These are phyloP conservation scores for Dolichoris vasculosae DNA, from an alignment of 1,140 invertebrate species.

Conservation along the genomic window DNA sequence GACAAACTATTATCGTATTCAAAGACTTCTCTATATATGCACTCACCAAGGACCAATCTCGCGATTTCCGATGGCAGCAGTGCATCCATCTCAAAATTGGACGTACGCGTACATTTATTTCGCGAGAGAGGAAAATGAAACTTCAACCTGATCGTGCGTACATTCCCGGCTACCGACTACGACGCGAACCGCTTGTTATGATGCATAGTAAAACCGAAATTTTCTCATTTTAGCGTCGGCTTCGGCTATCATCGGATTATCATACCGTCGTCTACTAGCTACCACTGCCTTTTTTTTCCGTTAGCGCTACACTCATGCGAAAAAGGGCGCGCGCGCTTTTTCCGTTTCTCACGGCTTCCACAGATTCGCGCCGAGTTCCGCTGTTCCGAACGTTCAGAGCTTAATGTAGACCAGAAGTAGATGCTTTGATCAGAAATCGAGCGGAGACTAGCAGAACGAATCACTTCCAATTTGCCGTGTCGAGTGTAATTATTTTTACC, in stretches of 20 bases:
- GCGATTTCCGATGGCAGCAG: conserved; percentile 72
- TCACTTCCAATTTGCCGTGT: background rate
- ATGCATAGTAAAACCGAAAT: background rate
- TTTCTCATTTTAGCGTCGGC: background rate
- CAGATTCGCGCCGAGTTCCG: background rate
- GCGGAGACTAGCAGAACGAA: too few species aligned
- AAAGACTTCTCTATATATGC: background rate
- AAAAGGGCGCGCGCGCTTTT: background rate
- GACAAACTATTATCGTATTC: background rate
- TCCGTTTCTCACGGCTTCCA: background rate
- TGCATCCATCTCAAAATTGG: conserved; percentile 64
- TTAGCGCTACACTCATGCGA: background rate
- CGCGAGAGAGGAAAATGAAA: background rate
- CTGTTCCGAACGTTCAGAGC: background rate
- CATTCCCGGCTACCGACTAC: background rate
- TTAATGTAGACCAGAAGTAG: background rate
- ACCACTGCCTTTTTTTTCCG: background rate
- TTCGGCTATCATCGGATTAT: background rate
- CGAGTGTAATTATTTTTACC: background rate
- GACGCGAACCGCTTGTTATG: conserved; percentile 18
- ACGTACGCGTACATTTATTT: background rate
- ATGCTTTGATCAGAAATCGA: background rate
- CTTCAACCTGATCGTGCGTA: background rate
- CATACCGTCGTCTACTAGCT: background rate
- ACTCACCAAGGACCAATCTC: conserved; percentile 71